phyloP scores from a whole-genome alignment of 2,797 vertebrate genomes.

The Pantherophis alleghaniensis region DNA sequence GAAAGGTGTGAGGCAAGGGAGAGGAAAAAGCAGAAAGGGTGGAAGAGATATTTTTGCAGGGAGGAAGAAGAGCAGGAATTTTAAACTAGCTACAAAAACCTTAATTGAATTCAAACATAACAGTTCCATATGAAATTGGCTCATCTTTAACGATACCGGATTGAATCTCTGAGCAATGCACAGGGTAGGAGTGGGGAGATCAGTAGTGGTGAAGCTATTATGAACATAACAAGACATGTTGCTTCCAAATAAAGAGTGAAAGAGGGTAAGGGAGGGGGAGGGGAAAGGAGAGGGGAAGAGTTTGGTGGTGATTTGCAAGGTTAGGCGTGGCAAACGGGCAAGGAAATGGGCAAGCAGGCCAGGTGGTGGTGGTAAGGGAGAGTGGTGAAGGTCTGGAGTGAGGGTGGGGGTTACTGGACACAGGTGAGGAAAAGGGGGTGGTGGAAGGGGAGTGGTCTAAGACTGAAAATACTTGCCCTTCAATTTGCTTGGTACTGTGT shows the following conservation, averaged over 20 bases:
- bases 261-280: slow-evolving; percentile 68
- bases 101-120: slow-evolving; percentile 29
- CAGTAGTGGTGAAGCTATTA: slow-evolving; percentile 71
- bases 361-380: slow-evolving; percentile 60
- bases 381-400: slow-evolving; percentile 42
- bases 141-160: slow-evolving; percentile 51
- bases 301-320: slow-evolving; percentile 62
- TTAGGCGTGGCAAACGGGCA: slow-evolving; percentile 74
- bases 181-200: slow-evolving; percentile 61
- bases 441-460: slow-evolving; percentile 92
- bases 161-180: slow-evolving; percentile 59
- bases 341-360: slow-evolving; percentile 71
- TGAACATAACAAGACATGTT: slow-evolving; percentile 79
- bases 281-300: slow-evolving; percentile 59
- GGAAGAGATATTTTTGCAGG: background rate
- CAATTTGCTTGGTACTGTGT: slow-evolving; percentile 90
- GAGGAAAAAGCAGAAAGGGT: slow-evolving; percentile 44
- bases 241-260: slow-evolving; percentile 76
- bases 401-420: slow-evolving; percentile 63
- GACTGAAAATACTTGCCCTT: slow-evolving; percentile 99
- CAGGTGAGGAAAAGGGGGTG: slow-evolving; percentile 58
- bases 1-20: slow-evolving; percentile 38
- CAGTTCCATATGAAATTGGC: slow-evolving; percentile 56
- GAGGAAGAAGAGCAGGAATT: slow-evolving; percentile 53
- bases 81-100: slow-evolving; percentile 60